A percentile compares a stretch with the other conserved stretches of the same genome.
Conservation (phyloP, 2,113 vertebrate species). For the Typhlomys cinereus region DNA sequence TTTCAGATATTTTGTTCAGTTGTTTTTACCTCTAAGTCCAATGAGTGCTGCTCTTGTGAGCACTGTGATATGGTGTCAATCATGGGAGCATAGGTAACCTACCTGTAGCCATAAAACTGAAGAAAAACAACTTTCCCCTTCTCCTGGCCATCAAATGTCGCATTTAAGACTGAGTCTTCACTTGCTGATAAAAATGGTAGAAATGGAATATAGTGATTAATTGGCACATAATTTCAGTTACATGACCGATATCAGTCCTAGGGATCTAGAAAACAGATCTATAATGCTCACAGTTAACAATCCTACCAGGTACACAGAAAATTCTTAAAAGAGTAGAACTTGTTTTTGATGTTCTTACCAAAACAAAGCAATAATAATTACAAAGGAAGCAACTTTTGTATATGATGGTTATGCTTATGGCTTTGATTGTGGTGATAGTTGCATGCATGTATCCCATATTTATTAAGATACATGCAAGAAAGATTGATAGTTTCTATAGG, state of each 20-base stretch:
- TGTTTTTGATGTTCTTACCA: neutral
- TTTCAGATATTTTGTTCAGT: too few species aligned
- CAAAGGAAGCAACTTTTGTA: neutral
- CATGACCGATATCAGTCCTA: neutral
- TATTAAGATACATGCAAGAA: neutral
- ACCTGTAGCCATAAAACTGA: too few species aligned
- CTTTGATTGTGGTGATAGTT: neutral
- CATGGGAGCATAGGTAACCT: too few species aligned
- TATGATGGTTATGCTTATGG: neutral
- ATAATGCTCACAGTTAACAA: neutral
- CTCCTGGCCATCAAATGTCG: too few species aligned
- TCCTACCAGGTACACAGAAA: neutral
- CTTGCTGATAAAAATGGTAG: too few species aligned
- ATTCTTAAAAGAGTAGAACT: neutral
- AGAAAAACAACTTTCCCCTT: too few species aligned
- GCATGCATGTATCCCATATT: neutral
- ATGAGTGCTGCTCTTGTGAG: too few species aligned
- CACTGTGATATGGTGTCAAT: too few species aligned
- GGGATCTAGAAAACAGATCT: neutral
- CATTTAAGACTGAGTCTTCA: too few species aligned
- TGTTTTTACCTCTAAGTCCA: too few species aligned
- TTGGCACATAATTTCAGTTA: neutral
- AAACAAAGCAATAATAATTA: neutral
- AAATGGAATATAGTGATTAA: neutral
- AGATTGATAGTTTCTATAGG: neutral